Percentiles rank a stretch among this genome's conserved stretches.
phyloP scores from a whole-genome alignment of 2,797 vertebrate genomes.

The Phoebastria nigripes region DNA sequence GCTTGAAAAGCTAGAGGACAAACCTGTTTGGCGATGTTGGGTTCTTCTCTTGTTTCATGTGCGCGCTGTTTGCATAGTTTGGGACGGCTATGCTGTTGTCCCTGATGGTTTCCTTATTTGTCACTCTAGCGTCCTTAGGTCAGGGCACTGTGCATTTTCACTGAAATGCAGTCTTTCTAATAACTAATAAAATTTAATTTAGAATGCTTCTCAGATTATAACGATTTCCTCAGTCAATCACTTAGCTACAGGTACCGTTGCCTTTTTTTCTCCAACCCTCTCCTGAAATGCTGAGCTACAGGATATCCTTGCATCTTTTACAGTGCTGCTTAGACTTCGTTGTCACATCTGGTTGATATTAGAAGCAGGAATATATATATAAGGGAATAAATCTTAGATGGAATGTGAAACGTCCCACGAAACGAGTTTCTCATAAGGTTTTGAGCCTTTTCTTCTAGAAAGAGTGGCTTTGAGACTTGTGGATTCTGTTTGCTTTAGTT shows the following conservation, averaged over 20 bases:
- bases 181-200: background rate
- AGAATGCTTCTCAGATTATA: background rate
- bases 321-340: conserved; percentile 45
- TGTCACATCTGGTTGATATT: conserved; percentile 77
- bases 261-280: background rate
- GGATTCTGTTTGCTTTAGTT: conserved; percentile 65
- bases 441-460: conserved; percentile 55
- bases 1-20: background rate
- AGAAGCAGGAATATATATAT: conserved; percentile 63
- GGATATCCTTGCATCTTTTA: conserved; percentile 64
- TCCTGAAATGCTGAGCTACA: conserved; percentile 14
- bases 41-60: background rate
- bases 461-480: conserved; percentile 49
- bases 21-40: no score
- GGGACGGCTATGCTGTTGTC: background rate
- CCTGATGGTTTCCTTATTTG: background rate
- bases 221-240: background rate
- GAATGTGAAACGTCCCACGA: conserved; percentile 74
- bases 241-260: background rate
- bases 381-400: conserved; percentile 69
- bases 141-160: background rate
- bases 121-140: fast-evolving
- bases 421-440: conserved; percentile 49
- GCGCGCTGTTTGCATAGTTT: fast-evolving
- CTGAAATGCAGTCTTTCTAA: background rate